Conservation (phyloP, 2,113 vertebrate species). For the Lampris incognitus region DNA sequence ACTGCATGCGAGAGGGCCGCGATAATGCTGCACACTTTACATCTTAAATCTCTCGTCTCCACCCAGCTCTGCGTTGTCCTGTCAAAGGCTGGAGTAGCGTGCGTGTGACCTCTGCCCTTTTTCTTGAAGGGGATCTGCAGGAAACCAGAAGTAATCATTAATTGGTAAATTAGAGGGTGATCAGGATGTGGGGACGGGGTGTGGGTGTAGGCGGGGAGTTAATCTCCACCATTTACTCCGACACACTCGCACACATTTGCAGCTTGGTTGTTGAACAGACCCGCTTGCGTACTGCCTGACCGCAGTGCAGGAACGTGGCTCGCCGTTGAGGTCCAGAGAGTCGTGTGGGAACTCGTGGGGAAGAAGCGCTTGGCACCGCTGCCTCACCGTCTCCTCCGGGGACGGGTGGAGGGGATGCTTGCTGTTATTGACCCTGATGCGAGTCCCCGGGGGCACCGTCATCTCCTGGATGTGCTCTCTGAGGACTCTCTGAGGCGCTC, state of each 20-base stretch:
- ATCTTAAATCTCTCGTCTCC: constrained; percentile 40
- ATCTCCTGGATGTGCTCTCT: constrained; percentile 17
- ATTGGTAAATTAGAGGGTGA: not conserved
- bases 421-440: constrained; percentile 58
- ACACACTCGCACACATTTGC: not conserved
- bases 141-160: not conserved
- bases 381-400: constrained; percentile 16
- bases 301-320: constrained; percentile 52
- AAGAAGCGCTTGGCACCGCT: constrained; percentile 39
- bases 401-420: constrained; percentile 44
- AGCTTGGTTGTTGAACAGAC: constrained; percentile 1
- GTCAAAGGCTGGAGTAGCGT: constrained; percentile 46
- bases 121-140: constrained; percentile 50
- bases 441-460: constrained; percentile 46
- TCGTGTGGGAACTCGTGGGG: constrained; percentile 60
- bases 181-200: not conserved
- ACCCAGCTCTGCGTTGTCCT: constrained; percentile 43
- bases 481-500: not conserved
- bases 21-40: not conserved
- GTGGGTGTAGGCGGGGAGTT: too few species aligned
- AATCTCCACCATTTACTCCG: too few species aligned
- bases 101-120: constrained; percentile 5
- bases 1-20: not conserved
- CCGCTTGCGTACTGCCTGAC: constrained; percentile 43
- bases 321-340: constrained; percentile 58